Conservation (phyloP, 2,797 vertebrate species). For the Potorous gilbertii region DNA sequence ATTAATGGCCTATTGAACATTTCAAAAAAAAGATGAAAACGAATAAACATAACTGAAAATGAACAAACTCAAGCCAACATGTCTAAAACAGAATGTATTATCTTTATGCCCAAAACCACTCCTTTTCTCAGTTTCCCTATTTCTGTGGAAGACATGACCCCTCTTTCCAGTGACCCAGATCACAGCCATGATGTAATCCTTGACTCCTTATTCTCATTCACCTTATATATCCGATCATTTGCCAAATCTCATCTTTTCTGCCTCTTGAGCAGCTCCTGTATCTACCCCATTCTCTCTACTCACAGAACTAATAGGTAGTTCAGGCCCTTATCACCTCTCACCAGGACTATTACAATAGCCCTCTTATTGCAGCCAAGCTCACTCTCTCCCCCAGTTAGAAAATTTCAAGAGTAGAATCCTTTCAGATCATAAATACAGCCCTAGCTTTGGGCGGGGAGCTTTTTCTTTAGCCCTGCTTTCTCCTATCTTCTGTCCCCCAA, state of each 20-base stretch:
- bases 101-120: background rate
- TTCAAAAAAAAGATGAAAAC: background rate
- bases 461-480: background rate
- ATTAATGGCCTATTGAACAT: background rate
- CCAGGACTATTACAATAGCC: background rate
- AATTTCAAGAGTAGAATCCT: background rate
- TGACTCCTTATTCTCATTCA: background rate
- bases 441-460: background rate
- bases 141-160: background rate
- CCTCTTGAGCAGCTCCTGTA: background rate
- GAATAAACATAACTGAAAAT: background rate
- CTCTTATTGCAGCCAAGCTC: background rate
- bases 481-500: background rate
- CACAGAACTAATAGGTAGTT: background rate
- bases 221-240: background rate
- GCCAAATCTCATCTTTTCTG: background rate
- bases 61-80: background rate
- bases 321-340: background rate
- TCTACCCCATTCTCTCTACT: background rate
- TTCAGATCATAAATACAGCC: background rate
- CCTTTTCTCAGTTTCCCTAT: background rate
- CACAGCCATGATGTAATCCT: background rate
- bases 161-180: background rate
- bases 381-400: background rate
- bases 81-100: background rate